A percentile compares a stretch with the other conserved stretches of the same genome.
Evolutionary conservation across 1,140 invertebrate genomes (phyloP).

Genomic region (Dolichoris vasculosae): DNA sequence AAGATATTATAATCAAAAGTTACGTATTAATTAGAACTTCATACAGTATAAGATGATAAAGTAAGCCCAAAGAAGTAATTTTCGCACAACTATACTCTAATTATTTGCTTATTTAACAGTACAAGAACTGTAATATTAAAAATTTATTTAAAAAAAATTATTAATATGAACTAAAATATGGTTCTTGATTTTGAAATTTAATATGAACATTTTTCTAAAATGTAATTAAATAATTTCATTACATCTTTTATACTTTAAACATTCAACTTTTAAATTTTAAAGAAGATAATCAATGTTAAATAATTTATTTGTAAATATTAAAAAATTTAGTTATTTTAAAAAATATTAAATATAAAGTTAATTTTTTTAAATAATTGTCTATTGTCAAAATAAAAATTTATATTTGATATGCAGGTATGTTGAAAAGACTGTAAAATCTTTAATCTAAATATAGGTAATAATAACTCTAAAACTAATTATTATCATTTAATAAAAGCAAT

Average conservation of each 20-base stretch:
- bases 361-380: too few relatives aligned
- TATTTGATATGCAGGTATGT: too few relatives aligned
- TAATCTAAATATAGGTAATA: not conserved
- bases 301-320: not conserved
- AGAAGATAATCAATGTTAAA: not conserved
- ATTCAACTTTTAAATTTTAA: not conserved
- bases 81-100: not conserved
- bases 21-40: constrained; percentile 7
- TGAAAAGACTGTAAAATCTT: not conserved
- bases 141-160: not conserved
- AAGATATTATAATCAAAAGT: not conserved
- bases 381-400: not conserved
- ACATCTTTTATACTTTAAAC: not conserved
- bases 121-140: not conserved
- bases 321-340: too few relatives aligned
- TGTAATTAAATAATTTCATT: too few relatives aligned
- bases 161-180: not conserved
- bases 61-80: not conserved
- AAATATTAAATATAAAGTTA: too few relatives aligned
- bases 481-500: not conserved
- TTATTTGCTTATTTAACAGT: not conserved
- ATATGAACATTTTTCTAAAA: not conserved
- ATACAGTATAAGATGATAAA: not conserved
- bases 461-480: not conserved
- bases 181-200: not conserved